Percentiles rank a stretch among this genome's conserved stretches.
These are phyloP conservation scores for Amblyornis subalaris DNA, from an alignment of 2,113 vertebrate genomes.

Conservation along the genomic window DNA sequence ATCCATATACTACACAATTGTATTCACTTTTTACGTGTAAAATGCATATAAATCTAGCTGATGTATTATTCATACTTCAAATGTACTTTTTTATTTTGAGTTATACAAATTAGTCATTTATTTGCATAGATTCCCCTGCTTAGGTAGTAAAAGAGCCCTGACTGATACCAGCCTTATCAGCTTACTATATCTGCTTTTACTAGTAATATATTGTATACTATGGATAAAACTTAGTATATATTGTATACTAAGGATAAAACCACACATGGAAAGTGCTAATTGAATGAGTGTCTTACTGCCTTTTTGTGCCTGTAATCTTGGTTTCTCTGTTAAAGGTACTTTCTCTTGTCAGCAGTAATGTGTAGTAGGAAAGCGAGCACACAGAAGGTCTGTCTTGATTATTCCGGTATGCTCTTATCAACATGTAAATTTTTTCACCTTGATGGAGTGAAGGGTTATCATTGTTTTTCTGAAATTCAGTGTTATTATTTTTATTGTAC, in stretches of 20 bases:
- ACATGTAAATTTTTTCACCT: no score
- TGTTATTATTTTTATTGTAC: not conserved
- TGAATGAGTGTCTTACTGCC: not conserved
- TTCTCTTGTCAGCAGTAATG: not conserved
- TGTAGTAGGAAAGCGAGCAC: not conserved
- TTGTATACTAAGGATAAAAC: not conserved
- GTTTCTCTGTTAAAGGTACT: not conserved
- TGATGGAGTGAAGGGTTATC: not conserved
- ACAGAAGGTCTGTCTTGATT: not conserved
- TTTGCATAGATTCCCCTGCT: not conserved
- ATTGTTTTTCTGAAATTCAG: not conserved
- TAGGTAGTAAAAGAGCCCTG: not conserved
- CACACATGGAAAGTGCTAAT: not conserved
- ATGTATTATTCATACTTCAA: not conserved
- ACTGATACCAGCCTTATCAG: not conserved
- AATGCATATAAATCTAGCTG: not conserved
- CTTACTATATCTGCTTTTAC: not conserved
- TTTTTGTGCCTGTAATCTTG: not conserved
- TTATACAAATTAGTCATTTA: not conserved
- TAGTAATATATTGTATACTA: not conserved
- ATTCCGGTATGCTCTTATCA: not conserved
- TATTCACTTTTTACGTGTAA: not conserved
- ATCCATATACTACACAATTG: not conserved
- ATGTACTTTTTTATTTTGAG: not conserved
- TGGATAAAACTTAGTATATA: no score